A percentile compares a stretch with the other conserved stretches of the same genome.
Conservation (phyloP, 1,140 invertebrate species). For the Parapsyche elsis region DNA sequence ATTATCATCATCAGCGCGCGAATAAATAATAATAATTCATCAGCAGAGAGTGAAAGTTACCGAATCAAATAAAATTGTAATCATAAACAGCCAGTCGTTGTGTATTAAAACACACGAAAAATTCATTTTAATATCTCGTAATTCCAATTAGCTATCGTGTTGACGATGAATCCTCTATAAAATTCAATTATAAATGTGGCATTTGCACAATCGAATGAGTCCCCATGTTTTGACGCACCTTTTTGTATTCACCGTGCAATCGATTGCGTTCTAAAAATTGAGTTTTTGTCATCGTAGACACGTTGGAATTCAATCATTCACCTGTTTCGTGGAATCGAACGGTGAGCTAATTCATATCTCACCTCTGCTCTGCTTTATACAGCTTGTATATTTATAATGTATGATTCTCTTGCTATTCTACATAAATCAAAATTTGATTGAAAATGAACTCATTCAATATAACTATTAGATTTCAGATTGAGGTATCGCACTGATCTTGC, state of each 20-base stretch:
- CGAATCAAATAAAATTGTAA: neutral
- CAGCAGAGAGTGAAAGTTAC: conserved; percentile 22
- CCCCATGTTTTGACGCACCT: neutral
- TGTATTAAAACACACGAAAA: no score
- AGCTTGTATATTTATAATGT: no score
- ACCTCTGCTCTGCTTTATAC: no score
- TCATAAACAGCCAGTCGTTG: neutral
- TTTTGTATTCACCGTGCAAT: neutral
- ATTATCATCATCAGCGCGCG: conserved; percentile 17
- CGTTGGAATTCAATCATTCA: neutral
- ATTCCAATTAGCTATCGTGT: neutral
- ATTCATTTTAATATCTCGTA: neutral
- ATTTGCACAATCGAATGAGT: no score
- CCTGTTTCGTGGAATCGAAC: neutral
- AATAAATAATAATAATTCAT: conserved; percentile 30
- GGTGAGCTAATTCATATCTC: neutral
- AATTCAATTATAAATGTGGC: neutral
- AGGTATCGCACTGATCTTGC: no score
- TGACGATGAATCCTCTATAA: neutral
- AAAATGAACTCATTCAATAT: no score
- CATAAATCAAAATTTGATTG: no score
- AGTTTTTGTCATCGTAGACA: neutral
- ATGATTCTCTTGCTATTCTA: no score
- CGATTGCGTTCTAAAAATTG: neutral
- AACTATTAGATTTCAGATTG: no score